Evolutionary conservation across 2,113 vertebrate species (phyloP).

Genomic region (Acinonyx jubatus): DNA sequence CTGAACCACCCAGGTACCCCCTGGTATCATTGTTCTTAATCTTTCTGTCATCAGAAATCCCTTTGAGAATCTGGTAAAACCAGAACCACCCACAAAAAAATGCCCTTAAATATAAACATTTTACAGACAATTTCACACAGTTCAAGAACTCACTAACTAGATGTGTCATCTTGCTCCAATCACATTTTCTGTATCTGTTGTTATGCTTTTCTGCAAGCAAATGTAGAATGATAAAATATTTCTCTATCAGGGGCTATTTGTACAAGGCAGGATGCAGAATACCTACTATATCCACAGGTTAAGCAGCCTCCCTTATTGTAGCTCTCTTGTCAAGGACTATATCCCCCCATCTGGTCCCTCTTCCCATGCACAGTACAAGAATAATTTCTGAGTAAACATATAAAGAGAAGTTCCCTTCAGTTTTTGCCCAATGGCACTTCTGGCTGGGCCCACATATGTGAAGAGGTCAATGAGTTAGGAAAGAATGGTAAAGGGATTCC

Average conservation of each 20-base stretch:
- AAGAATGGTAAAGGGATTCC: not conserved
- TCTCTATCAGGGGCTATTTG: not conserved
- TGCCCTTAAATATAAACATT: not conserved
- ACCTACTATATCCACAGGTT: not conserved
- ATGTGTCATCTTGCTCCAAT: not conserved
- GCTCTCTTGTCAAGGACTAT: not conserved
- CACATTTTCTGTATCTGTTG: not conserved
- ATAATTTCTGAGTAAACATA: not conserved
- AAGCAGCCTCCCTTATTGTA: not conserved
- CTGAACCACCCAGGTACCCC: no score
- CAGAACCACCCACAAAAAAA: conserved; percentile 4
- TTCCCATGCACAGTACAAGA: not conserved
- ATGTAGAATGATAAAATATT: not conserved
- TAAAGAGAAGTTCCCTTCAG: not conserved
- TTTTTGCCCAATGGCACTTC: not conserved
- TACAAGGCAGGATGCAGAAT: not conserved
- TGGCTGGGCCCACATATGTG: not conserved
- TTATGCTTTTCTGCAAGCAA: not conserved
- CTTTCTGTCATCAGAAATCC: not conserved
- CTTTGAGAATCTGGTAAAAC: not conserved
- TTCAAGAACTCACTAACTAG: not conserved
- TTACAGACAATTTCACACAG: not conserved
- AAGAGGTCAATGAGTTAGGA: not conserved
- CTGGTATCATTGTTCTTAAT: not conserved
- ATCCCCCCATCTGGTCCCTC: not conserved